Base-by-base conservation (phyloP, 2,797 vertebrate genomes). In the Esox lucius region DNA sequence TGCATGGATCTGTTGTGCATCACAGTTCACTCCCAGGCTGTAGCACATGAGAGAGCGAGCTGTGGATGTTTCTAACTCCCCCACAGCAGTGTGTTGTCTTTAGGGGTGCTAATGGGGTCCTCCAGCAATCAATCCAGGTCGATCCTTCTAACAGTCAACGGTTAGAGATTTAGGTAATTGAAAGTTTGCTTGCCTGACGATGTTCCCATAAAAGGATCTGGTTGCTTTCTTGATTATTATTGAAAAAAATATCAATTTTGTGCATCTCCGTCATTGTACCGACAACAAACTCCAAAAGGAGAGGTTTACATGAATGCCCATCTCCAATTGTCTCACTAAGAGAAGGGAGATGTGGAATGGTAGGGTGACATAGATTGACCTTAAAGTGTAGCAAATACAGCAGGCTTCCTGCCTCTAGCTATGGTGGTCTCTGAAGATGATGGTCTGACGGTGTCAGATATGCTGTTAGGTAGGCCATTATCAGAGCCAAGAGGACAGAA, bases 1-100 rank as follows among this genome's bases (percentile, higher is more conserved):
- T 51, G 46, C 68, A 70, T 61, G 19, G 62, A 65, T 70, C 68
- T 70, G 68, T 46, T 3, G 19, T 26, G 24, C 24, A 24, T 49
- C 68, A 49, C 15, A 12, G 67, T 24, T 68, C n/a, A 46, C 35
- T 42, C 39, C n/a, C 19, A 42, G 35, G 39, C 67, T 42, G 28
- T 31, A 67, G 42, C 42, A 46, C 42, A 13, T 12, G 9, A 6
- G 39, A 42, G 28, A 31, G 28, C 1, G 42, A 46, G 42, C 13
- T 59, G 4, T 59, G 53, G 5, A 9, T 53, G 51, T 53, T 51
- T 53, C 51, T 17, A 16, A 46, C 42, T 46, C 12, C 42, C 42
- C 42, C 9, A 59, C 9, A 59, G 9, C 4, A 1, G 22, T 5
- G 17, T 12, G 56, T 59, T 22, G 22, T 24, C 51, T 56, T 61